Evolutionary conservation across 2,113 vertebrate species (phyloP).

Genomic region (Pituophis catenifer): DNA sequence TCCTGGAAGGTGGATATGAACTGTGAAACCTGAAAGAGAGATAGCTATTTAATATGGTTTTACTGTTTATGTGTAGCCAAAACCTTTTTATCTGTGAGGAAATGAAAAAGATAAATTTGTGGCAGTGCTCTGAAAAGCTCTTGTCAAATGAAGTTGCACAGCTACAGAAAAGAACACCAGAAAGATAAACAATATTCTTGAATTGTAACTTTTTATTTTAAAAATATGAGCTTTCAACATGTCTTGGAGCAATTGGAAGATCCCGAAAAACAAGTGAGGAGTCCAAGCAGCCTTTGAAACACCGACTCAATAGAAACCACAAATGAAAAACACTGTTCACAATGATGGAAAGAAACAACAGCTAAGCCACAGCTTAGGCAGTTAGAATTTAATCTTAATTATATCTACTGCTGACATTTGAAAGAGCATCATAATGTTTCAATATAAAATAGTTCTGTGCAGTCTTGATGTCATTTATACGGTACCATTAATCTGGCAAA

Average conservation of each 20-base stretch:
- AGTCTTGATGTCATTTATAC: not conserved
- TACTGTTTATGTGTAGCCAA: not conserved
- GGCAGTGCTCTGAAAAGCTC: not conserved
- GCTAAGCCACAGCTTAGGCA: not conserved
- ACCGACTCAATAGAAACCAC: not conserved
- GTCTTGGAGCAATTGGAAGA: not conserved
- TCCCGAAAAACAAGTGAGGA: not conserved
- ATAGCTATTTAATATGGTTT: not conserved
- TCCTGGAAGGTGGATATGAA: conserved; percentile 51
- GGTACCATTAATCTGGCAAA: not conserved
- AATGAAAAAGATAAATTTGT: not conserved
- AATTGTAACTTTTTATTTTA: not conserved
- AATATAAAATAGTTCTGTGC: not conserved
- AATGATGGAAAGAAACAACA: not conserved
- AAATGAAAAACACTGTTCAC: not conserved
- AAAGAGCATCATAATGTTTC: not conserved
- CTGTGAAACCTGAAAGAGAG: conserved; percentile 41
- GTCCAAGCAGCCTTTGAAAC: not conserved
- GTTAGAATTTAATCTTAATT: not conserved
- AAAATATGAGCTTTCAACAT: not conserved
- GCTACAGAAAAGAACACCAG: not conserved
- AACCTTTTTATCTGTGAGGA: not conserved
- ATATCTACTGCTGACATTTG: not conserved
- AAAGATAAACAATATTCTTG: not conserved
- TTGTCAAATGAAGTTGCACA: not conserved